phyloP scores from a whole-genome alignment of 2,888 invertebrate species.

The Scrobipalpa costella region DNA sequence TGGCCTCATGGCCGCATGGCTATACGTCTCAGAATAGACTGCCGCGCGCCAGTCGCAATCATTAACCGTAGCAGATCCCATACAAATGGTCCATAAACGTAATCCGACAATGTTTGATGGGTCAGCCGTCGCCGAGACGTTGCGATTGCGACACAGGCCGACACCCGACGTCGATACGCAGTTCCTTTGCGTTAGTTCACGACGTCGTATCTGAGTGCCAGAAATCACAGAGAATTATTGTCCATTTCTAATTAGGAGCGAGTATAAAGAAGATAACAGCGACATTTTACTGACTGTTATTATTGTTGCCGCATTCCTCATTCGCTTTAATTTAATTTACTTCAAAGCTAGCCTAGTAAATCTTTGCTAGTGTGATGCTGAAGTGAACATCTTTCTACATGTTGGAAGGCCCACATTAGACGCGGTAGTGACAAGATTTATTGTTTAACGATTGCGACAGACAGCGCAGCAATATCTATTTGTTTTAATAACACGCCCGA shows the following conservation, averaged over 20 bases:
- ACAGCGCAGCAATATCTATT: conserved; percentile 57
- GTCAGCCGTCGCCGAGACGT: conserved; percentile 47
- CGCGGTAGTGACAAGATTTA: conserved; percentile 53
- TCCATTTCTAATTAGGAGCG: conserved; percentile 16
- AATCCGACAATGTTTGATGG: conserved; percentile 74
- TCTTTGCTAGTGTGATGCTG: not conserved
- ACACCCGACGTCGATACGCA: not conserved
- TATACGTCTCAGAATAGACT: conserved; percentile 53
- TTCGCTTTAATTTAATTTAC: too few species aligned
- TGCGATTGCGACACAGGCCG: conserved; percentile 47
- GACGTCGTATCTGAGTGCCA: not conserved
- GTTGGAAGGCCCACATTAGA: conserved; percentile 41
- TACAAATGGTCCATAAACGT: conserved; percentile 74
- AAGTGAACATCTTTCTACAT: conserved; percentile 28
- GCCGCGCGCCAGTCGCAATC: conserved; percentile 64
- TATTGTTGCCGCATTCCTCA: conserved; percentile 16
- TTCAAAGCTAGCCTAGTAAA: not conserved
- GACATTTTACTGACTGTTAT: too few species aligned
- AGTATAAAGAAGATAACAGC: not conserved
- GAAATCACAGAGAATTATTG: conserved; percentile 4
- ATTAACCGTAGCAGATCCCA: conserved; percentile 72
- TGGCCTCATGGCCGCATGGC: too few species aligned
- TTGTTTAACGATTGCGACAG: conserved; percentile 64
- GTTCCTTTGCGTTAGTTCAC: conserved; percentile 25
- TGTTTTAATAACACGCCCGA: conserved; percentile 62